phyloP scores from a whole-genome alignment of 2,113 vertebrate genomes.

The Daphoenositta chrysoptera region DNA sequence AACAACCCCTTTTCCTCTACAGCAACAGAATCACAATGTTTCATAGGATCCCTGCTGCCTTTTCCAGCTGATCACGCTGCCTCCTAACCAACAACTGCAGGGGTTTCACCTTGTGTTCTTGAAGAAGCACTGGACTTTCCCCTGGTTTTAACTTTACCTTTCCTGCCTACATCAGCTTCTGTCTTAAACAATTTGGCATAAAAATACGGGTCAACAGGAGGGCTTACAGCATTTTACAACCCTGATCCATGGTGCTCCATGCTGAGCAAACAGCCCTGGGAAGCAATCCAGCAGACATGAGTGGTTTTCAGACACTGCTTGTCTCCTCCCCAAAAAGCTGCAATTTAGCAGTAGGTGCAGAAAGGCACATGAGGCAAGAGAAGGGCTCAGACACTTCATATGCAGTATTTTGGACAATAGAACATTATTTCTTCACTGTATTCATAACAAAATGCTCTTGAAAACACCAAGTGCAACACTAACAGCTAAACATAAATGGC shows the following conservation, averaged over 20 bases:
- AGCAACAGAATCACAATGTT: background rate
- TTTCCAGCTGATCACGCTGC: fast-evolving
- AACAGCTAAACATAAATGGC: background rate
- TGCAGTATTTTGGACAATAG: background rate
- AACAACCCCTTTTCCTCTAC: background rate
- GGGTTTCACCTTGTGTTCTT: background rate
- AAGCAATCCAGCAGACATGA: background rate
- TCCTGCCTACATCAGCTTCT: background rate
- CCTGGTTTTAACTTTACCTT: background rate
- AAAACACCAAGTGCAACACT: background rate
- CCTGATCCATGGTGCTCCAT: background rate
- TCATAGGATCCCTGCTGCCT: background rate
- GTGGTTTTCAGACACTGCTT: background rate
- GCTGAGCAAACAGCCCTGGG: background rate
- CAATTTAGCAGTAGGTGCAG: background rate
- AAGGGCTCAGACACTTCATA: background rate
- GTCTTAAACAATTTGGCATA: background rate
- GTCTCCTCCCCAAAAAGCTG: background rate
- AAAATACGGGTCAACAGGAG: background rate
- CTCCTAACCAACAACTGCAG: background rate
- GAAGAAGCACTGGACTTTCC: background rate
- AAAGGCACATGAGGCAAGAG: background rate
- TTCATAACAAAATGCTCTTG: background rate
- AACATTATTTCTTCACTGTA: background rate
- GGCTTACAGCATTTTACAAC: background rate